phyloP scores from a whole-genome alignment of 2,888 invertebrate genomes.

The Actias luna region DNA sequence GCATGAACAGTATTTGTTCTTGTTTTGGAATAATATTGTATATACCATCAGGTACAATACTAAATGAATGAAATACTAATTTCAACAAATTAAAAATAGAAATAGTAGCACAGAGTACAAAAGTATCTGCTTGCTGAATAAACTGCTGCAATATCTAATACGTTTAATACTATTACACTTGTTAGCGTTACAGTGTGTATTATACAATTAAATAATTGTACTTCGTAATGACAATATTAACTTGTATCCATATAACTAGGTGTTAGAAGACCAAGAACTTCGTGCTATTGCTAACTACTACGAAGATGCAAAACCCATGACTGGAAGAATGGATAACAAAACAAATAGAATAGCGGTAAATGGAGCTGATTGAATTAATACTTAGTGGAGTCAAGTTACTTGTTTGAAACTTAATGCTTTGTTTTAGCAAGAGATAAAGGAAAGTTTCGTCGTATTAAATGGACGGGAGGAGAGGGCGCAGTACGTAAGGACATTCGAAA shows the following conservation, averaged over 20 bases:
- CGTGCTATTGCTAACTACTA: conserved; percentile 39
- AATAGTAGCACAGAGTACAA: no score
- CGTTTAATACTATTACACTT: neutral
- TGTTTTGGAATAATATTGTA: no score
- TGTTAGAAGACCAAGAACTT: conserved; percentile 48
- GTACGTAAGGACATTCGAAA: conserved; percentile 54
- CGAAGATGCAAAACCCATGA: conserved; percentile 62
- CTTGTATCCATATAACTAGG: conserved; percentile 34
- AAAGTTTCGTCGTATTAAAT: conserved; percentile 65
- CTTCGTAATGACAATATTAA: neutral
- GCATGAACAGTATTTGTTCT: no score
- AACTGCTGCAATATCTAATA: no score
- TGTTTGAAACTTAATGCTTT: conserved; percentile 34
- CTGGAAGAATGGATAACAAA: conserved; percentile 59
- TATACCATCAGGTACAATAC: no score
- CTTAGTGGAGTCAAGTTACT: conserved; percentile 20
- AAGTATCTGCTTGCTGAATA: no score
- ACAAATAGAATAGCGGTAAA: conserved; percentile 69
- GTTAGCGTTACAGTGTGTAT: neutral
- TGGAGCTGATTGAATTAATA: conserved; percentile 24
- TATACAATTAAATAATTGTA: neutral
- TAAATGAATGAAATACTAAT: no score
- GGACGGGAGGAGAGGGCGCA: conserved; percentile 43
- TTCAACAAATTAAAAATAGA: no score
- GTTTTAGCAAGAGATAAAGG: conserved; percentile 73